These are phyloP conservation scores for Apamea sordens DNA, from an alignment of 2,888 invertebrate genomes.

Conservation along the genomic window DNA sequence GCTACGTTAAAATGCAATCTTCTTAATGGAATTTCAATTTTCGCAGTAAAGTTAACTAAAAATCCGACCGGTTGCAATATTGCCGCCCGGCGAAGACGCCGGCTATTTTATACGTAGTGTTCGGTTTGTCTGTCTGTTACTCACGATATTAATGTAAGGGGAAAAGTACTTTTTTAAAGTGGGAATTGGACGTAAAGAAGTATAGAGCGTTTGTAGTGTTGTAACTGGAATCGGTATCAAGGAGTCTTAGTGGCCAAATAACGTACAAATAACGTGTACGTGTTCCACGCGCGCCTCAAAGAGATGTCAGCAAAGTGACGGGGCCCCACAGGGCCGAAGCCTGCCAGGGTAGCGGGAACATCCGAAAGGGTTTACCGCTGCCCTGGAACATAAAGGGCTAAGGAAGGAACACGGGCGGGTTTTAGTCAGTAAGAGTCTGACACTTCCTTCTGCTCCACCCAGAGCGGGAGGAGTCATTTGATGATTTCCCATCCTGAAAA, in stretches of 20 bases:
- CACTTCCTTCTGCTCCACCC: no score
- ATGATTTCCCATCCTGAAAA: no score
- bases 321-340: no score
- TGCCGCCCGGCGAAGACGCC: constrained; percentile 63
- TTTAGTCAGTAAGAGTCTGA: no score
- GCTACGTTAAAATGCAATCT: constrained; percentile 88
- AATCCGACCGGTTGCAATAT: constrained; percentile 85
- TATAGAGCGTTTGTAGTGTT: not conserved
- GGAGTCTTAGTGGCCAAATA: not conserved
- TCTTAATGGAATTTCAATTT: constrained; percentile 90
- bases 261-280: no score
- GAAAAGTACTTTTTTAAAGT: not conserved
- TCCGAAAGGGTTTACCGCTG: no score
- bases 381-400: no score
- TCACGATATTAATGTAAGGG: constrained; percentile 43
- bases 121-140: constrained; percentile 44
- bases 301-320: no score
- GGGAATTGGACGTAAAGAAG: not conserved
- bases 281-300: no score
- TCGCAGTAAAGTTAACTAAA: constrained; percentile 86
- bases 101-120: constrained; percentile 35
- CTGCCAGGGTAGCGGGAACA: no score
- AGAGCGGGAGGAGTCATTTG: no score
- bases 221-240: not conserved
- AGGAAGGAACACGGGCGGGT: no score